Percentiles rank a stretch among this genome's conserved stretches.
Conservation (phyloP, 2,888 invertebrate species). For the Conops quadrifasciatus region DNA sequence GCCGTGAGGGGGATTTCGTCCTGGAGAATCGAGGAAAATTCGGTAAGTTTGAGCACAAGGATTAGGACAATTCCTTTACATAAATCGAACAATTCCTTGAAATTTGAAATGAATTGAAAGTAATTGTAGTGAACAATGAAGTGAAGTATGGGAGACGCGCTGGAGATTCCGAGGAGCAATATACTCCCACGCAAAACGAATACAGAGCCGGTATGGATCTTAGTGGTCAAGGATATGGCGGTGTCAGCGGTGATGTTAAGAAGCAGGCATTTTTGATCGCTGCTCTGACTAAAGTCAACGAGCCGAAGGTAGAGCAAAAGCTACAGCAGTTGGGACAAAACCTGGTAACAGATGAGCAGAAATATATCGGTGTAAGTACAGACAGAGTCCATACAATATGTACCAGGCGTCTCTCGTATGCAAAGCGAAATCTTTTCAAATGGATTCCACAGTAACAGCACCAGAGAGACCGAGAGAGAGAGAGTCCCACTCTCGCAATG, state of each 20-base stretch:
- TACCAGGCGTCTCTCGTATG: no score
- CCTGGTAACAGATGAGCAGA: slow-evolving; percentile 15
- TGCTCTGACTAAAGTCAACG: slow-evolving; percentile 19
- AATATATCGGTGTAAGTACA: slow-evolving; percentile 20
- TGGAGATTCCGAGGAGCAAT: background rate
- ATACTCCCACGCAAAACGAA: background rate
- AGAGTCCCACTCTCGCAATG: no score
- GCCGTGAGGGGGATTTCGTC: background rate
- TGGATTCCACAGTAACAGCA: no score
- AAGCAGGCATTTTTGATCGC: slow-evolving; percentile 30
- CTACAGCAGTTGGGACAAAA: slow-evolving; percentile 24
- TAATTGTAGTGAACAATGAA: slow-evolving; percentile 33
- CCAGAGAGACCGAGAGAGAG: no score
- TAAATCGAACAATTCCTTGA: background rate
- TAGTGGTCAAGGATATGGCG: no score
- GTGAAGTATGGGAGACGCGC: background rate
- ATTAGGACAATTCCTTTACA: background rate
- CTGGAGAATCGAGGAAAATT: slow-evolving; percentile 28
- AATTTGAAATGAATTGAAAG: background rate
- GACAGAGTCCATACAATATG: no score
- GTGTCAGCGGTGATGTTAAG: background rate
- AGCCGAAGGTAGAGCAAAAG: background rate
- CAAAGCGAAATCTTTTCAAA: no score
- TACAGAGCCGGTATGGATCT: background rate
- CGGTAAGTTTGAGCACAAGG: background rate